phyloP scores from a whole-genome alignment of 2,797 vertebrate species.

The Channa striata region DNA sequence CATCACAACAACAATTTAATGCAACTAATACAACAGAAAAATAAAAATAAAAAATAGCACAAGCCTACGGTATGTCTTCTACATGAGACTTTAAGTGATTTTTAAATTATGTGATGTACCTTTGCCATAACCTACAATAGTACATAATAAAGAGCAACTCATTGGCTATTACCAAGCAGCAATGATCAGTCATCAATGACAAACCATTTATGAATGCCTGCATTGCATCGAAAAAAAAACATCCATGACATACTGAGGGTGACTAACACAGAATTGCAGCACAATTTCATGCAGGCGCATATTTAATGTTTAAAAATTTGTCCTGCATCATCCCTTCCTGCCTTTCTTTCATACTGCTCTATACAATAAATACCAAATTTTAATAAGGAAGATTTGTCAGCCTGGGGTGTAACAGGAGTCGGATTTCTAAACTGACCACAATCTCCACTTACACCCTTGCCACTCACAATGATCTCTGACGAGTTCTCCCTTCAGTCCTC shows the following conservation, averaged over 20 bases:
- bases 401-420: too few species aligned
- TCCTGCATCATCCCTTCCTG: neutral
- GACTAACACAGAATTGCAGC: too few species aligned
- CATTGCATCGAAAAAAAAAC: too few species aligned
- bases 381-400: neutral
- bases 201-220: too few species aligned
- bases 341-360: neutral
- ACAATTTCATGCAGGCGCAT: too few species aligned
- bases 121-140: too few species aligned
- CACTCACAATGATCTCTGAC: conserved; percentile 16
- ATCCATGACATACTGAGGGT: too few species aligned
- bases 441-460: neutral
- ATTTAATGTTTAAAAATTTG: too few species aligned
- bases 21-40: neutral
- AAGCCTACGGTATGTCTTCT: neutral
- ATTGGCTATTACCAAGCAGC: too few species aligned
- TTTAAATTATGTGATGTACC: neutral
- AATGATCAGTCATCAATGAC: too few species aligned
- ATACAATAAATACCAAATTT: neutral
- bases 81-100: neutral
- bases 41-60: neutral
- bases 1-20: too few species aligned
- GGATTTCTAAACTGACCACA: neutral
- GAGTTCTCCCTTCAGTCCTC: neutral
- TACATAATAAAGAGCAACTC: too few species aligned